Evolutionary conservation across 2,797 vertebrate species (phyloP), one percentile per base, ranked within the genome.

Genomic region (Dicrostonyx torquatus): DNA sequence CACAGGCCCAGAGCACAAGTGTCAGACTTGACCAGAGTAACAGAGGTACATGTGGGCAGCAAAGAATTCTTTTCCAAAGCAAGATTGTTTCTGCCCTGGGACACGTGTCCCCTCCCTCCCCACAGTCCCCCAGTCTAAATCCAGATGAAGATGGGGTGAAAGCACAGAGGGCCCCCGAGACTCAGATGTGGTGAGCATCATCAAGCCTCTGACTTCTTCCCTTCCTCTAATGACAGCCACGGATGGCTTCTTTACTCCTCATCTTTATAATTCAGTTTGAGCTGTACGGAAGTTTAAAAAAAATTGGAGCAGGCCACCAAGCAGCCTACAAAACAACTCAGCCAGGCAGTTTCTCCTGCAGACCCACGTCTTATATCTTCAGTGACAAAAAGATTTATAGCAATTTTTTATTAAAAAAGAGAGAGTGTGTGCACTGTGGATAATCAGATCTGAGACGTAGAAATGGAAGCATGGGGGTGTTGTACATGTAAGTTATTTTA

Each of bases 321-420:
- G 89, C 75, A 94, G 83, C 78, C 93, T 93, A 92, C 82, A 93
- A 96, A 97, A 97, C 94, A 96, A 87, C 83, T 96, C 93, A 58
- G 26, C 34, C 55, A 93, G 91, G 83, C 96, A 97, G 97, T 95
- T 96, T 96, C 91, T 72, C 29, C 55, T 89, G 15, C 50, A 96
- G 96, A 95, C 94, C 82, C 87, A 68, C 12, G 1, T 96, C 95
- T 95, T 97, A 97, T 96, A 97, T 97, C 94, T 90, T 94, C 70
- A 48, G 83, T 98, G 97, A 97, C 97, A 85, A 97, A 98, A 96
- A 98, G 97, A 18, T 97, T 97, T 97, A 97, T 93, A 95, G 55
- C 83, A 80, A 97, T 92, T 95, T 76, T 90, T 91, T 98, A 89
- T 95, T 98, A 97, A 89, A 98, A 98, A 97, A 96, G 60, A 82